Base-by-base conservation (phyloP, 2,888 invertebrate species). In the Spicauda simplicius region DNA sequence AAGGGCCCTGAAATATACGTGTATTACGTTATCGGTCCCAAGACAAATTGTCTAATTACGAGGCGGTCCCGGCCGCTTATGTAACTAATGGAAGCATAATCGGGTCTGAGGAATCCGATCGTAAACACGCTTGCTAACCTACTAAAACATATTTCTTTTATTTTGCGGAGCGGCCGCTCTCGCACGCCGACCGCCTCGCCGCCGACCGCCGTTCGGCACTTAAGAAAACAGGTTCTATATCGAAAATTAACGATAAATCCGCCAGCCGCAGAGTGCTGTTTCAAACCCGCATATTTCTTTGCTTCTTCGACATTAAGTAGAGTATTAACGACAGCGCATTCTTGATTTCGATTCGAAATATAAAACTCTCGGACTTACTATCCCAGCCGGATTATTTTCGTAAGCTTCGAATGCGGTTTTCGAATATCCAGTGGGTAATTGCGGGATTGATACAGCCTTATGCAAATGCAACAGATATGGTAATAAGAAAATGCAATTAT, bases 71-170 rank as follows among this genome's bases (percentile, higher is more conserved):
- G 74, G 72, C 77, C 81, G 81, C 84, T 90, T 90, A 90, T 85
- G 86, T 89, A 90, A 90, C 87, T 87, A 87, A 90, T 87, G 88
- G 86, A 81, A 77, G 87, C 83, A 86, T 89, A 88, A 91, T 90
- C 87, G 82, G 73, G 75, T 76, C 80, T 72, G 77, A 82, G 86
- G 87, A 88, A 88, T 89, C 84, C 84, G 87, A 88, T 88, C 90
- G 88, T 90, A 89, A 91, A 91, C 88, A 90, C 84, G 86, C 88
- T 90, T 81, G 89, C 89, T 93, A 92, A 92, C 92, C 92, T 88
- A 93, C 91, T 92, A 92, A 93, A 92, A 91, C 88, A 90, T 90
- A 92, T 91, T 91, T 91, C 90, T 91, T 91, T 92, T 92, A 91
- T 91, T 91, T 91, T 90, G 90, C 87, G 76, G 77, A 80, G 84